Percentiles rank a stretch among this genome's conserved stretches.
Evolutionary conservation across 2,888 invertebrate species (phyloP).

Genomic region (Ditylenchus weischeri): DNA sequence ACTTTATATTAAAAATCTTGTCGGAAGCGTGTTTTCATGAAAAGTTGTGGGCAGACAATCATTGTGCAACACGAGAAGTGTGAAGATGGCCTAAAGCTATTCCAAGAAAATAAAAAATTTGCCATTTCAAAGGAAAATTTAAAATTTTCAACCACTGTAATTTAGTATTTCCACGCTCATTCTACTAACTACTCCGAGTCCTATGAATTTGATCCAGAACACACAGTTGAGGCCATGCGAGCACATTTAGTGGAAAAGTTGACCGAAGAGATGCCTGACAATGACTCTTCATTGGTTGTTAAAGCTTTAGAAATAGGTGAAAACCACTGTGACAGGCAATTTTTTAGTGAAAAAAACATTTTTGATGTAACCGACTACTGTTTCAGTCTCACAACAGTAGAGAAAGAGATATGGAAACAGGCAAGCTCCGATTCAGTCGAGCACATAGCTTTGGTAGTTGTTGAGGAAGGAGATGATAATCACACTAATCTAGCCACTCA

Average conservation of each 20-base stretch:
- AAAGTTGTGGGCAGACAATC: no score
- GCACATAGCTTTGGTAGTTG: not conserved
- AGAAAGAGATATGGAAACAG: not conserved
- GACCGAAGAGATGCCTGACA: not conserved
- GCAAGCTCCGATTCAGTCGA: not conserved
- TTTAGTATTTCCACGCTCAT: not conserved
- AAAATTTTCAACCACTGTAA: not conserved
- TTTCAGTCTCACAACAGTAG: not conserved
- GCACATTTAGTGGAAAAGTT: not conserved
- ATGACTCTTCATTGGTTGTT: not conserved
- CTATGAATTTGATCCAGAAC: constrained; percentile 3
- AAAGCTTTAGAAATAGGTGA: not conserved
- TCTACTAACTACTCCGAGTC: not conserved
- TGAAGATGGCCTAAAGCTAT: no score
- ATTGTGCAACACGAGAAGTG: no score
- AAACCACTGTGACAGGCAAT: constrained; percentile 1
- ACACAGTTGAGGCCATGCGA: constrained; percentile 4
- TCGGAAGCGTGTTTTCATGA: no score
- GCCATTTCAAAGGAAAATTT: no score
- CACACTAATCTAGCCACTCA: no score
- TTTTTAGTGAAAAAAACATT: not conserved
- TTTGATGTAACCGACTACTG: not conserved
- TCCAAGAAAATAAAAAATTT: no score
- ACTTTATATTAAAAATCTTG: no score
- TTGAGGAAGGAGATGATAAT: not conserved